These are phyloP conservation scores for Drosophila novamexicana DNA, from an alignment of 1,140 invertebrate genomes.

Conservation along the genomic window DNA sequence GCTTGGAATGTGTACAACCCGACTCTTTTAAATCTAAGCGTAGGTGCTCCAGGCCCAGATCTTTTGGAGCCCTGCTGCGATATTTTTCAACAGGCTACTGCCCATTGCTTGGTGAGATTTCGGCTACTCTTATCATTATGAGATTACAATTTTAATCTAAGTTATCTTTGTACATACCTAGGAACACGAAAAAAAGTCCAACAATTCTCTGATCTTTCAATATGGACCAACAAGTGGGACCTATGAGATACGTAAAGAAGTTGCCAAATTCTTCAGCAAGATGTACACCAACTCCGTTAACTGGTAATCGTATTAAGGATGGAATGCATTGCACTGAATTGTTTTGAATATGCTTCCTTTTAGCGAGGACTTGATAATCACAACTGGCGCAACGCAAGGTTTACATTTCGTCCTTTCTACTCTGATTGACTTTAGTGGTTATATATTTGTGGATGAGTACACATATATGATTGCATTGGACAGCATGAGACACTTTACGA, in stretches of 20 bases:
- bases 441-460: conserved; percentile 89
- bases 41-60: conserved; percentile 86
- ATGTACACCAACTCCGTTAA: conserved; percentile 85
- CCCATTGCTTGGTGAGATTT: conserved; percentile 85
- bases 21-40: conserved; percentile 85
- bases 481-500: conserved; percentile 86
- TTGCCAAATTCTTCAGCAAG: conserved; percentile 85
- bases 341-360: conserved; percentile 24
- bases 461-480: conserved; percentile 89
- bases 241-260: conserved; percentile 85
- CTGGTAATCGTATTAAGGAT: conserved; percentile 57
- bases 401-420: conserved; percentile 86
- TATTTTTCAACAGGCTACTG: conserved; percentile 85
- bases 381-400: conserved; percentile 88
- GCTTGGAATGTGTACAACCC: conserved; percentile 85
- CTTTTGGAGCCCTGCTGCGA: conserved; percentile 84
- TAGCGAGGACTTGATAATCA: conserved; percentile 87
- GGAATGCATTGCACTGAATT: conserved; percentile 5
- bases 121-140: conserved; percentile 4
- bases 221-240: conserved; percentile 86
- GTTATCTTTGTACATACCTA: conserved; percentile 50
- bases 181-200: conserved; percentile 84
- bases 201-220: conserved; percentile 86
- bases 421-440: conserved; percentile 86
- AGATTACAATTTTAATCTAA: background rate